These are phyloP conservation scores for Cecropterus lyciades DNA, from an alignment of 1,140 invertebrate genomes.

Conservation along the genomic window DNA sequence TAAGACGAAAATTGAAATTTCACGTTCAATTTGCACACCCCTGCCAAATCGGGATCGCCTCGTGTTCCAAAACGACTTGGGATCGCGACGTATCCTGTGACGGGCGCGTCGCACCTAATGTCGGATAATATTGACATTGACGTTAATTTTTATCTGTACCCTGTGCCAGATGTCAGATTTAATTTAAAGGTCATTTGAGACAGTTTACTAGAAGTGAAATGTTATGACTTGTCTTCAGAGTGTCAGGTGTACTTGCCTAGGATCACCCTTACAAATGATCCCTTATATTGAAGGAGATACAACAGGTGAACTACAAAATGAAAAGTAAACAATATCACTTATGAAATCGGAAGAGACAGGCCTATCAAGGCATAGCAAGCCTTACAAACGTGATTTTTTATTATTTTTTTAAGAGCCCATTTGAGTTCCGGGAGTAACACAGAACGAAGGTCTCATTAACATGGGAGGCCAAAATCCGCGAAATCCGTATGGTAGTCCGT, in stretches of 20 bases:
- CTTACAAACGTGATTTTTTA: too few species aligned
- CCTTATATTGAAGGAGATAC: too few species aligned
- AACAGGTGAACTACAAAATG: too few species aligned
- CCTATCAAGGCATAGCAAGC: too few species aligned
- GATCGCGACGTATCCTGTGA: background rate
- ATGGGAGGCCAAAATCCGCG: background rate
- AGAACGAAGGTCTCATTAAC: background rate
- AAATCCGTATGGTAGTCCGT: background rate
- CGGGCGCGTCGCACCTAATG: background rate
- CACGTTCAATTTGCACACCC: background rate
- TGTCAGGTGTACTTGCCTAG: too few species aligned
- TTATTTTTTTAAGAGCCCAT: too few species aligned
- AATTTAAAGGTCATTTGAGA: background rate
- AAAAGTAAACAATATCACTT: too few species aligned
- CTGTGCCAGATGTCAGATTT: background rate
- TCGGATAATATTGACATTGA: background rate
- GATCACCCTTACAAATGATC: too few species aligned
- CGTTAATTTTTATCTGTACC: background rate
- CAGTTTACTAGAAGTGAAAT: background rate
- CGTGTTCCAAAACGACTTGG: background rate
- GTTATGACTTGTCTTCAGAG: too few species aligned
- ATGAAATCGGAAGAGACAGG: too few species aligned
- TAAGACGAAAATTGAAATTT: constrained; percentile 1
- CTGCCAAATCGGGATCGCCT: background rate
- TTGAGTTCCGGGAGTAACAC: too few species aligned